Conservation (phyloP, 2,113 vertebrate species). For the Agelaius tricolor region DNA sequence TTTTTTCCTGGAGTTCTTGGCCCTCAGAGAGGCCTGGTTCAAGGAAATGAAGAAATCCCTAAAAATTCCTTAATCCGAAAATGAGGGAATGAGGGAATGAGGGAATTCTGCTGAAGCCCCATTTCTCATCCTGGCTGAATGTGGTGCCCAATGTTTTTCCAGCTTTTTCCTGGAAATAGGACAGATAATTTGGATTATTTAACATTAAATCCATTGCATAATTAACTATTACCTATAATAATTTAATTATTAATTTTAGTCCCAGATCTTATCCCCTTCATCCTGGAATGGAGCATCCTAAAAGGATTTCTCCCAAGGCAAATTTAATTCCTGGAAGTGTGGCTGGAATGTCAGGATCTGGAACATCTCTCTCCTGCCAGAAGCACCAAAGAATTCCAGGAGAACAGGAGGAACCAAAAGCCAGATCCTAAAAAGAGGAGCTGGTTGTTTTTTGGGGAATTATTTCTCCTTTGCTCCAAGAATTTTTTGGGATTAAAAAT, state of each 20-base stretch:
- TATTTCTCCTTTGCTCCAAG: background rate
- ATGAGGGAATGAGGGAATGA: background rate
- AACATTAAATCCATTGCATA: accelerated
- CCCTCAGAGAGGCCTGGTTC: too few species aligned
- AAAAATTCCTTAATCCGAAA: background rate
- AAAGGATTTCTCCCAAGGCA: background rate
- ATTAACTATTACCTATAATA: too few species aligned
- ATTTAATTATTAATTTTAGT: background rate
- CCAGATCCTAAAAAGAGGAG: background rate
- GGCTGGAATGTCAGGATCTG: background rate
- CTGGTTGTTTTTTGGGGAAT: background rate
- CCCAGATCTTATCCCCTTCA: background rate
- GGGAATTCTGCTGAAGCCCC: background rate
- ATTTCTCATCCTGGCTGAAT: background rate
- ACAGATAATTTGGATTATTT: background rate
- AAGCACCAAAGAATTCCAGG: background rate
- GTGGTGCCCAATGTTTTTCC: background rate
- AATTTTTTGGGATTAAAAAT: background rate
- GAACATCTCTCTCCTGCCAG: background rate
- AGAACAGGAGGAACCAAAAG: background rate
- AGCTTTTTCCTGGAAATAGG: background rate
- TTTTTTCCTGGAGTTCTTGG: background rate
- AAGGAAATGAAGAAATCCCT: background rate
- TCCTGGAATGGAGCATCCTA: background rate
- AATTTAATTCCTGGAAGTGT: background rate